Evolutionary conservation across 2,113 vertebrate species (phyloP), one percentile per base, ranked within the genome.

Genomic region (Chaetorhynchus papuensis): DNA sequence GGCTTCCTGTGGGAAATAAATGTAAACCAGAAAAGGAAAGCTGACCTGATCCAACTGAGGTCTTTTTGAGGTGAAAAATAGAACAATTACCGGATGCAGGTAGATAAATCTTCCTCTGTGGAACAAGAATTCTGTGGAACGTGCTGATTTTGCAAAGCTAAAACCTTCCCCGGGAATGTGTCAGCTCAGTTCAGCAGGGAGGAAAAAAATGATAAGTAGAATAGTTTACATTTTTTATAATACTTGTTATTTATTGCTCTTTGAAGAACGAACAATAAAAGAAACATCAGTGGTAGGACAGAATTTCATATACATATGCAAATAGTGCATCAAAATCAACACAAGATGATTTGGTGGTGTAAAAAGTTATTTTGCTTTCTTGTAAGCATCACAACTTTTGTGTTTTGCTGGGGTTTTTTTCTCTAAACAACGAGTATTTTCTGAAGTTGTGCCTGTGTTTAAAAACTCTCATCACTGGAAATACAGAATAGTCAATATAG

Each of bases 1-100:
- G 22, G 61, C 45, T 95, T 90, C 90, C 92, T 90, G 85, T 27
- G 71, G 71, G 80, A 94, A 87, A 71, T 45, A 60, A 78, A 78
- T 59, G 66, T 50, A 74, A 94, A 92, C 60, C 83, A 86, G 76
- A 28, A 33, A 41, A 93, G 83, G 76, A 90, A 92, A 84, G 41
- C 76, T 71, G 75, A 89, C 41, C 56, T 83, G 72, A 84, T 78
- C 68, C 79, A 71, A 24, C 16, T 42, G 56, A 53, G 60, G 42
- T 45, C 47, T 86, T 75, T 63, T n/a, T 8, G 4, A 81, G 81
- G 63, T 68, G 66, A 86, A 93, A 91, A 94, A 49, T 1, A 85
- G 49, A 91, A 95, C 91, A 90, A 94, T 97, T 85, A 33, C 82
- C 4, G 86, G 96, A 94, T 84, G 64, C 56, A 68, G 78, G 53